A percentile compares a stretch with the other conserved stretches of the same genome.
These are phyloP conservation scores for Drosophila pectinifera DNA, from an alignment of 1,140 invertebrate species.

Conservation along the genomic window DNA sequence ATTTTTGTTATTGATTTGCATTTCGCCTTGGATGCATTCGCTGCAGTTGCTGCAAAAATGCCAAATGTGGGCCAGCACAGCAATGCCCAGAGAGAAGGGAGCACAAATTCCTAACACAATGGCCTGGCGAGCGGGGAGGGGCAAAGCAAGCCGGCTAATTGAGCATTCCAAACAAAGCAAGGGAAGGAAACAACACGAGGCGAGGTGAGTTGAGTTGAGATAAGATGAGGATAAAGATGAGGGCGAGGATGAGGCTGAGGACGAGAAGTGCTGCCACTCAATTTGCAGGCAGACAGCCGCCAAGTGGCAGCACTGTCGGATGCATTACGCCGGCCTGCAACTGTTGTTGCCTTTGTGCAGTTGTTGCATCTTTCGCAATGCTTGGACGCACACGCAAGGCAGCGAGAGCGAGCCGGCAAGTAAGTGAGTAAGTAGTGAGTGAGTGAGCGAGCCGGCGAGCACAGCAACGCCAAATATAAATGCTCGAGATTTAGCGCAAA, in stretches of 20 bases:
- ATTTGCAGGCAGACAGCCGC: conserved; percentile 68
- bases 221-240: neutral
- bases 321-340: conserved; percentile 39
- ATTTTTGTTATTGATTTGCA: conserved; percentile 73
- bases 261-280: conserved; percentile 74
- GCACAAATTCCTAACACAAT: conserved; percentile 18
- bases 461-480: conserved; percentile 66
- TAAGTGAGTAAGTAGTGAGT: too few relatives aligned
- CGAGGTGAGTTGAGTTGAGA: conserved; percentile 12
- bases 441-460: conserved; percentile 34
- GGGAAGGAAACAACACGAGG: conserved; percentile 26
- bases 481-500: conserved; percentile 77
- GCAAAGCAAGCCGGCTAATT: conserved; percentile 56
- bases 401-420: conserved; percentile 31
- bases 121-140: neutral
- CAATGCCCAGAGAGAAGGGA: conserved; percentile 16
- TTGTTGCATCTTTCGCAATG: conserved; percentile 64
- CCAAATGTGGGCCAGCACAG: conserved; percentile 56
- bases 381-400: conserved; percentile 68
- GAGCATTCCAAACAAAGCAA: conserved; percentile 62
- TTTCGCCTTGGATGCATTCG: conserved; percentile 36
- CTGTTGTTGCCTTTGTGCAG: conserved; percentile 22
- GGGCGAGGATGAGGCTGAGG: conserved; percentile 16
- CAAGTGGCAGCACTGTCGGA: conserved; percentile 71
- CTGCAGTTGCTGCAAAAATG: conserved; percentile 30